Evolutionary conservation across 2,113 vertebrate species (phyloP), one percentile per base, ranked within the genome.

Genomic region (Benitochromis conjunctus): DNA sequence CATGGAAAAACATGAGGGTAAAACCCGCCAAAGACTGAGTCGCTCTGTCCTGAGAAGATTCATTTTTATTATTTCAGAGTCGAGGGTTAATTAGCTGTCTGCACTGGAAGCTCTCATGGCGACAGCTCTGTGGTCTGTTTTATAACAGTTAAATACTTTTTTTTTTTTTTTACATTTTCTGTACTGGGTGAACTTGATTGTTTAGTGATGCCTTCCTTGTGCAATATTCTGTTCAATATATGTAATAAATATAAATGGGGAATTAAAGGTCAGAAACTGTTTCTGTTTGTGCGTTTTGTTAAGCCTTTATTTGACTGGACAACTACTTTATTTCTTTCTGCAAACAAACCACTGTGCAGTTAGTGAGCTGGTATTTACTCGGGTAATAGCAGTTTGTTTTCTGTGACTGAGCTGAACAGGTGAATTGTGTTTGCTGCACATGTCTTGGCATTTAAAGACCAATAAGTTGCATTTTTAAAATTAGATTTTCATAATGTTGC

Each of bases 151-250:
- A 34, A 84, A 48, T 1, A 34, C 84, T 83, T 92, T 88, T 89
- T 36, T 9, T 36, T 36, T 36, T 38, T 38, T 66, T 85, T 85
- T 29, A 26, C 16, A 4, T 38, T 19, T 6, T 18, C 19, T 19
- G 26, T 19, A 56, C 56, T 74, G 74, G 81, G 43, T 74, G 43
- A 26, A 80, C 9, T 55, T 10, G n/a, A 55, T 10, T 9, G 1
- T 10, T 81, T 18, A 4, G 9, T 36, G 43, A 81, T 21, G 48
- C 11, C 13, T 54, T 53, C 46, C 18, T 62, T 62, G 90, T 91
- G 92, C 90, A 93, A 90, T 90, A 86, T 29, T 54, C 29, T 76
- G 79, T 31, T 21, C 3, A 53, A n/a, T 53, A 19, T 79, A 31
- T 84, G 60, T 77, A 60, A 82, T 78, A 43, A 85, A 86, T 91